phyloP scores from a whole-genome alignment of 2,888 invertebrate genomes.

The Cyclophora punctaria region DNA sequence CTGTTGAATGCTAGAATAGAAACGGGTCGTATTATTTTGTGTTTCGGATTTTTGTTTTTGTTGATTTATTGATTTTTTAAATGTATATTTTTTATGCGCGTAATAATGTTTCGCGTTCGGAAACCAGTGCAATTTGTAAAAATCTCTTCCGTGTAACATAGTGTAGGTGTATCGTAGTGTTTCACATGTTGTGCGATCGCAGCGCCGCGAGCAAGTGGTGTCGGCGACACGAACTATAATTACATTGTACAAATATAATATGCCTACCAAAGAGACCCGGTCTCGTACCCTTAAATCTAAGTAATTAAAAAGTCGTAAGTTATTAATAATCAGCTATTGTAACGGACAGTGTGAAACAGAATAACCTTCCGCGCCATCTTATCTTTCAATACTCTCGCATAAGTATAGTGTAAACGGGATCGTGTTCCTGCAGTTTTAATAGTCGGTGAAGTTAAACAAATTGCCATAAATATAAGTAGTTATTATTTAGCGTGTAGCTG shows the following conservation, averaged over 20 bases:
- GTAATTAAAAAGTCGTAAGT: slow-evolving; percentile 69
- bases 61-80: slow-evolving; percentile 67
- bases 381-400: slow-evolving; percentile 71
- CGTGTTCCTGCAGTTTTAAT: slow-evolving; percentile 75
- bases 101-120: slow-evolving; percentile 67
- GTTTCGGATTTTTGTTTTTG: slow-evolving; percentile 68
- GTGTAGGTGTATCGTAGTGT: slow-evolving; percentile 69
- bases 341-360: slow-evolving; percentile 59
- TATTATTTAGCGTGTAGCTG: slow-evolving; percentile 67
- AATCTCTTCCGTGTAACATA: slow-evolving; percentile 74
- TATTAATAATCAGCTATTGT: slow-evolving; percentile 55
- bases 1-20: slow-evolving; percentile 71
- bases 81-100: slow-evolving; percentile 64
- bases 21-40: slow-evolving; percentile 75
- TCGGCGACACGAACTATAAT: slow-evolving; percentile 60
- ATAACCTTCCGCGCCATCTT: slow-evolving; percentile 66
- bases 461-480: slow-evolving; percentile 75
- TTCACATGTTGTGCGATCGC: slow-evolving; percentile 52
- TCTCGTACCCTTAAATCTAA: slow-evolving; percentile 75
- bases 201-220: slow-evolving; percentile 44
- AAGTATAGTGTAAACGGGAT: slow-evolving; percentile 73
- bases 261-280: slow-evolving; percentile 77
- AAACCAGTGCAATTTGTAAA: slow-evolving; percentile 76
- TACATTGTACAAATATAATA: slow-evolving; percentile 75
- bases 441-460: slow-evolving; percentile 75